phyloP scores from a whole-genome alignment of 2,888 invertebrate genomes.

The Dynastes grantii region DNA sequence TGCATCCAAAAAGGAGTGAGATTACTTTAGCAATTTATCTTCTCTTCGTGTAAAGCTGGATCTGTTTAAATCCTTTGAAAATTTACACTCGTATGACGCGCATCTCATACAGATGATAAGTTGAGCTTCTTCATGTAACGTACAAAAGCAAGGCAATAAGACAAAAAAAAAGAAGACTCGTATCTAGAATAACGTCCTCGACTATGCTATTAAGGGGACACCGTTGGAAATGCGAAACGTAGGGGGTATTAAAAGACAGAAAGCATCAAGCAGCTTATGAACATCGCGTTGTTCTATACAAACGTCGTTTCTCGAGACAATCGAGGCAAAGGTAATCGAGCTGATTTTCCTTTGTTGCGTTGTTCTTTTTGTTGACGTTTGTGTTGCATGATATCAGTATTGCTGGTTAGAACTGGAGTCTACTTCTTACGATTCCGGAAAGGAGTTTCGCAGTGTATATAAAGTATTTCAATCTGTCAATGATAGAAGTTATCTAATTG shows the following conservation, averaged over 20 bases:
- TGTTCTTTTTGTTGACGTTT: no score
- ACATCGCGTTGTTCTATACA: no score
- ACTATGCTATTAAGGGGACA: neutral
- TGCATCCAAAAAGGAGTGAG: no score
- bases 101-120: constrained; percentile 1
- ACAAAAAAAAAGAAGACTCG: neutral
- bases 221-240: neutral
- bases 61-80: neutral
- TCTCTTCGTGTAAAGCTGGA: neutral
- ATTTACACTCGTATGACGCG: neutral
- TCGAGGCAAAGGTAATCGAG: no score
- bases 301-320: no score
- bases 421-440: no score
- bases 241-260: neutral
- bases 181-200: neutral
- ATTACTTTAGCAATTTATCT: neutral
- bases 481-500: no score
- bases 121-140: neutral
- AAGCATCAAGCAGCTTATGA: neutral
- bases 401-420: no score
- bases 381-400: no score
- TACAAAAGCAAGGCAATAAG: neutral
- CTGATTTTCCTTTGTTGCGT: no score
- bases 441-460: no score
- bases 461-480: no score